phyloP scores from a whole-genome alignment of 2,113 vertebrate genomes.

The Ranitomeya variabilis region DNA sequence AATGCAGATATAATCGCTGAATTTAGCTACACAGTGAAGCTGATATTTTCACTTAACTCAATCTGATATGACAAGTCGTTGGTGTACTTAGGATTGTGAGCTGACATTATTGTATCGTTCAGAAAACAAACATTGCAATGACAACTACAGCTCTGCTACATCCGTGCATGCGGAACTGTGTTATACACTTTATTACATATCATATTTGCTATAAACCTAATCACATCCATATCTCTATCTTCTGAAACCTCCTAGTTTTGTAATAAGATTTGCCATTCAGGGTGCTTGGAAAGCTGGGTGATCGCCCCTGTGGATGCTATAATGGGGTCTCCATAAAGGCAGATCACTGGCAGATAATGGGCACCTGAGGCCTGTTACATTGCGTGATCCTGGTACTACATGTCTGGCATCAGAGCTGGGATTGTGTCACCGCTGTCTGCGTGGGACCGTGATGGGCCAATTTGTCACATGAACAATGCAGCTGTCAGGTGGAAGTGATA shows the following conservation, averaged over 20 bases:
- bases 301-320: not conserved
- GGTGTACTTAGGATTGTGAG: no score
- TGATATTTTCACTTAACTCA: no score
- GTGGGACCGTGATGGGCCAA: conserved; percentile 43
- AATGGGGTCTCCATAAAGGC: not conserved
- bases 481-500: conserved; percentile 40
- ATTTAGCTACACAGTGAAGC: no score
- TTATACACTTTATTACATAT: not conserved
- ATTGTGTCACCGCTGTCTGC: conserved; percentile 26
- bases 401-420: conserved; percentile 6
- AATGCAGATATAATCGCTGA: no score
- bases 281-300: not conserved
- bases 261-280: not conserved
- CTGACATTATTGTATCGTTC: no score
- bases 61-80: no score
- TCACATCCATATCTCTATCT: not conserved
- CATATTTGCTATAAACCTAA: not conserved
- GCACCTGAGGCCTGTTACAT: not conserved
- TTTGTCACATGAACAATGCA: conserved; percentile 27
- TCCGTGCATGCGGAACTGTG: not conserved
- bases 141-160: not conserved
- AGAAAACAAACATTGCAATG: no score
- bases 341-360: not conserved
- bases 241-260: not conserved
- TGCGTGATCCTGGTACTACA: not conserved